Evolutionary conservation across 2,113 vertebrate genomes (phyloP).

Genomic region (Brachyhypopomus occidentalis): DNA sequence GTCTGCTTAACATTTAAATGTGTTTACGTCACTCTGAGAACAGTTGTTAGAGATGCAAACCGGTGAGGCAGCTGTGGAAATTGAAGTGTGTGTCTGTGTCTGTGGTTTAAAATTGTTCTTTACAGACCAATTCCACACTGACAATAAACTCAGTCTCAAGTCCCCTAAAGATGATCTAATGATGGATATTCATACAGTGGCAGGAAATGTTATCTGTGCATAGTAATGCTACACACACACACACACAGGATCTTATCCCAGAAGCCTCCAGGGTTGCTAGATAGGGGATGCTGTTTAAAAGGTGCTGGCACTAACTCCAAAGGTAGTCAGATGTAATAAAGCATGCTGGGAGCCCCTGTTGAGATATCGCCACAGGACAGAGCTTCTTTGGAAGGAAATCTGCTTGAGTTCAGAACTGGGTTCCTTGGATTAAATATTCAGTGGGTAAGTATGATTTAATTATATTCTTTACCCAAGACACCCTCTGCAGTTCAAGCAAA

Average conservation of each 20-base stretch:
- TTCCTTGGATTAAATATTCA: slow-evolving; percentile 3
- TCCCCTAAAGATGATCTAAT: slow-evolving; percentile 70
- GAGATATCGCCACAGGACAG: not conserved
- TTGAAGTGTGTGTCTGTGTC: slow-evolving; percentile 13
- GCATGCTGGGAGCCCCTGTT: slow-evolving; percentile 19
- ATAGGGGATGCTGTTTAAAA: slow-evolving; percentile 39
- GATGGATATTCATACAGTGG: slow-evolving; percentile 62
- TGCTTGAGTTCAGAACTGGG: not conserved
- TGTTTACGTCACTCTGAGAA: too few relatives aligned
- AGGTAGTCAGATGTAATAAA: slow-evolving; percentile 32
- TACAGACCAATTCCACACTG: slow-evolving; percentile 53
- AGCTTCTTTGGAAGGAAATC: slow-evolving; percentile 6
- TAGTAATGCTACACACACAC: slow-evolving; percentile 53
- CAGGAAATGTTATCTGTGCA: slow-evolving; percentile 67
- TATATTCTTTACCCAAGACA: not conserved
- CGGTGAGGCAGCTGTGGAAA: too few relatives aligned
- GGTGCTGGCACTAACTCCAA: slow-evolving; percentile 11
- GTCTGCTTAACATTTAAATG: too few relatives aligned
- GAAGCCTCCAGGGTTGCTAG: slow-evolving; percentile 10
- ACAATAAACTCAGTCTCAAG: slow-evolving; percentile 71
- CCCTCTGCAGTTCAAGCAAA: not conserved
- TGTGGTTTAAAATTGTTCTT: slow-evolving; percentile 20
- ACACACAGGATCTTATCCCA: slow-evolving; percentile 7
- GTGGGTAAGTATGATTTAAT: slow-evolving; percentile 22
- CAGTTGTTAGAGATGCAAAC: too few relatives aligned